These are phyloP conservation scores for Brachionus koreanus DNA, from an alignment of 1,140 invertebrate species.

Conservation along the genomic window DNA sequence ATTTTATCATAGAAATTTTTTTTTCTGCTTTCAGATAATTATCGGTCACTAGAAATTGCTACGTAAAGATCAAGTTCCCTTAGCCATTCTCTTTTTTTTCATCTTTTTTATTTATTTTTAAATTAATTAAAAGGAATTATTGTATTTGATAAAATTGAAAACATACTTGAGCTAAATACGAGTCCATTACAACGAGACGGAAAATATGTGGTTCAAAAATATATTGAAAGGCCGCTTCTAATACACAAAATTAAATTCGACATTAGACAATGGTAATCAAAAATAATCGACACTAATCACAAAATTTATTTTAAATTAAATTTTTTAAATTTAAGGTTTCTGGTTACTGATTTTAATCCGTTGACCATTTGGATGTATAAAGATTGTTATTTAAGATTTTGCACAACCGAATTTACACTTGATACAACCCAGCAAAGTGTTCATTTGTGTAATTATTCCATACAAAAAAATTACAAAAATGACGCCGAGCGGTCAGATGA, in stretches of 20 bases:
- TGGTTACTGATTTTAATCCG: slow-evolving; percentile 81
- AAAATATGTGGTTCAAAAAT: slow-evolving; percentile 87
- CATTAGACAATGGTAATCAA: slow-evolving; percentile 62
- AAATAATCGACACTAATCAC: slow-evolving; percentile 43
- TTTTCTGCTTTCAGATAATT: no score
- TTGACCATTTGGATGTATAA: slow-evolving; percentile 88
- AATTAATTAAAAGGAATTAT: slow-evolving; percentile 67
- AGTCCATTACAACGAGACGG: slow-evolving; percentile 61
- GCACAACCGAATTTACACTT: slow-evolving; percentile 80
- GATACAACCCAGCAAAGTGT: slow-evolving; percentile 78
- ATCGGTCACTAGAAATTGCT: no score
- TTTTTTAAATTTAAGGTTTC: slow-evolving; percentile 79
- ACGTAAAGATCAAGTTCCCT: no score
- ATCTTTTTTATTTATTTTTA: background rate
- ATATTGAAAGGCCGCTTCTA: slow-evolving; percentile 73
- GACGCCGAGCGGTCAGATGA: slow-evolving; percentile 67
- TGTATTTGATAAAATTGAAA: slow-evolving; percentile 77
- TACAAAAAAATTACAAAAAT: slow-evolving; percentile 85
- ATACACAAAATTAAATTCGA: slow-evolving; percentile 88
- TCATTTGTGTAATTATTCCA: slow-evolving; percentile 86
- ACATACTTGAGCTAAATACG: slow-evolving; percentile 64
- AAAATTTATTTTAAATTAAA: background rate
- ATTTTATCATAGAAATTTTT: no score
- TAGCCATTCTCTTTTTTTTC: no score
- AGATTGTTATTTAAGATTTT: slow-evolving; percentile 80